Conservation (phyloP, 35 echinoderm and acorn worm genomes). For the Holothuria glaberrima region DNA sequence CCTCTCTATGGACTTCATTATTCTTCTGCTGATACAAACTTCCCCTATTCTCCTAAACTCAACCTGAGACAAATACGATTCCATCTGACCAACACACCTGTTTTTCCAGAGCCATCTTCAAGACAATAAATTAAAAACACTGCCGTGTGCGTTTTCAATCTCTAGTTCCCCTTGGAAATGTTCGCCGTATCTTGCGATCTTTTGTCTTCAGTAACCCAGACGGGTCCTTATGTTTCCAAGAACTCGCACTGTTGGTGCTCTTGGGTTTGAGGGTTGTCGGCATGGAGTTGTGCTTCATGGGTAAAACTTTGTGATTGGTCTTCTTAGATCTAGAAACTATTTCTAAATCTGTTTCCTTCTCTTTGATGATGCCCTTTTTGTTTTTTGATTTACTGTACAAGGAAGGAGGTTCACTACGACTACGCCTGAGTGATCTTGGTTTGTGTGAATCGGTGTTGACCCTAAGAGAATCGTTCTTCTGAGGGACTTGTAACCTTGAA, state of each 20-base stretch:
- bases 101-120: too few species aligned
- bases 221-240: not conserved
- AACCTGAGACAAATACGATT: too few species aligned
- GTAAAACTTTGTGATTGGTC: conserved; percentile 52
- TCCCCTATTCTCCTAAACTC: too few species aligned
- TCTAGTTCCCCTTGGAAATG: conserved; percentile 32
- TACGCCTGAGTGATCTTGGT: conserved; percentile 4
- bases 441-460: not conserved
- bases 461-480: not conserved
- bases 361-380: not conserved
- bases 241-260: not conserved
- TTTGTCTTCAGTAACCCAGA: not conserved
- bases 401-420: conserved; percentile 21
- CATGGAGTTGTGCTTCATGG: conserved; percentile 82
- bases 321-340: conserved; percentile 40
- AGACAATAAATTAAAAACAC: not conserved
- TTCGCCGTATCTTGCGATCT: conserved; percentile 19
- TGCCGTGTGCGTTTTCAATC: not conserved
- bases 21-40: too few species aligned
- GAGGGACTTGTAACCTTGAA: not conserved
- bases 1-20: too few species aligned
- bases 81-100: too few species aligned
- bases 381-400: not conserved
- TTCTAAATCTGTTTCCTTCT: conserved; percentile 32
- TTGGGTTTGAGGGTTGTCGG: conserved; percentile 76